Evolutionary conservation across 2,797 vertebrate genomes (phyloP).

Genomic region (Karalla daura): DNA sequence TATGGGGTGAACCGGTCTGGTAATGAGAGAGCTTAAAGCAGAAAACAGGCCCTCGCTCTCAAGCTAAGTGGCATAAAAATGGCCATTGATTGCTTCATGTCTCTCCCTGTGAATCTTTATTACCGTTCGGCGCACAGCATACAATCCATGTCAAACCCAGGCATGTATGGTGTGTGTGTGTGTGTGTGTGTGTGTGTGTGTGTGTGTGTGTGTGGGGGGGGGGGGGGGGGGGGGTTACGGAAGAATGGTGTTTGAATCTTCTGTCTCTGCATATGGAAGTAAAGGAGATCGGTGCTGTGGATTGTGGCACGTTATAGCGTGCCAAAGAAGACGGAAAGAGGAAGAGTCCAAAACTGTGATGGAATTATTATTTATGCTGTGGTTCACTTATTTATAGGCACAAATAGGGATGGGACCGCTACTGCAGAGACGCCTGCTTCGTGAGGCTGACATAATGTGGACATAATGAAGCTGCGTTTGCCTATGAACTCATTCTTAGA

Average conservation of each 20-base stretch:
- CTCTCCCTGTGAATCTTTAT: slow-evolving; percentile 66
- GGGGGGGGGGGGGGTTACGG: background rate
- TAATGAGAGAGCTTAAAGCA: slow-evolving; percentile 74
- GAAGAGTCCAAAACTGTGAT: slow-evolving; percentile 20
- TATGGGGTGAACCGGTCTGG: slow-evolving; percentile 57
- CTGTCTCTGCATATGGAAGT: slow-evolving; percentile 24
- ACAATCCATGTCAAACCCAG: slow-evolving; percentile 41
- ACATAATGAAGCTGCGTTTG: slow-evolving; percentile 60
- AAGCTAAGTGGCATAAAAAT: slow-evolving; percentile 72
- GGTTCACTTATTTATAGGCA: slow-evolving; percentile 54
- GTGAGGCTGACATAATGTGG: slow-evolving; percentile 56
- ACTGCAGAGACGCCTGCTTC: slow-evolving; percentile 39
- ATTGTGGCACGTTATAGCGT: background rate
- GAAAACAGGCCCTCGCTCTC: slow-evolving; percentile 62
- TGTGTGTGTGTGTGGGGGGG: slow-evolving; percentile 15
- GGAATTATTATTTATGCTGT: slow-evolving; percentile 42
- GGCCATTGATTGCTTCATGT: slow-evolving; percentile 66
- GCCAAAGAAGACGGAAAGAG: slow-evolving; percentile 13
- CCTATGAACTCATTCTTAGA: slow-evolving; percentile 9
- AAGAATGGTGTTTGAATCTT: slow-evolving; percentile 24
- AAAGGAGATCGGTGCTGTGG: slow-evolving; percentile 1
- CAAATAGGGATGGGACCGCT: slow-evolving; percentile 25
- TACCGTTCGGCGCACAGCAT: slow-evolving; percentile 46
- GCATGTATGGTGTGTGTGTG: too few relatives aligned
- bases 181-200: too few relatives aligned